Percentiles rank a stretch among this genome's conserved stretches.
Conservation (phyloP, 2,113 vertebrate genomes). For the Oostethus manadensis region DNA sequence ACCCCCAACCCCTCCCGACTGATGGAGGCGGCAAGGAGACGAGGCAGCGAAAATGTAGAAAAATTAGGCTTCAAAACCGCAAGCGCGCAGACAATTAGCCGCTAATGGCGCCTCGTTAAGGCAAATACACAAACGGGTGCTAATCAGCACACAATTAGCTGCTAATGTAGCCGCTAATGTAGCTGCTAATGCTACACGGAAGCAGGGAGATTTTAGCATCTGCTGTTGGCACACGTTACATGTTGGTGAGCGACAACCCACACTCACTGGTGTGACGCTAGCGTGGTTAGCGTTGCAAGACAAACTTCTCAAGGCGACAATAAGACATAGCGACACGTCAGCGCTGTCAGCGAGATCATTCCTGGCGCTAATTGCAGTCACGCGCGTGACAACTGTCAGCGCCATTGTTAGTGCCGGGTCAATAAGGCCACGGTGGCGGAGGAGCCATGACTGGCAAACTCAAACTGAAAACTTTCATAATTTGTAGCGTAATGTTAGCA, state of each 20-base stretch:
- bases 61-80: constrained; percentile 39
- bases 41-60: constrained; percentile 35
- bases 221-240: too few species aligned
- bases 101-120: constrained; percentile 29
- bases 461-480: too few species aligned
- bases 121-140: too few species aligned
- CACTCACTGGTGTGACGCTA: too few species aligned
- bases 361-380: constrained; percentile 61
- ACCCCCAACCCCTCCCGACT: constrained; percentile 6
- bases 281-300: too few species aligned
- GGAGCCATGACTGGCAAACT: not conserved
- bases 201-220: too few species aligned
- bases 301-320: constrained; percentile 50
- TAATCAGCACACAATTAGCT: constrained; percentile 4
- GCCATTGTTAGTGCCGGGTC: constrained; percentile 35
- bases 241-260: too few species aligned
- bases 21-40: constrained; percentile 40
- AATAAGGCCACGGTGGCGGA: constrained; percentile 32
- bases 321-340: constrained; percentile 66
- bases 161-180: not conserved
- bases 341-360: constrained; percentile 63
- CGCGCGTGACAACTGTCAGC: not conserved
- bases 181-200: not conserved
- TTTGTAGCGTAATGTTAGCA: too few species aligned
- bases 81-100: constrained; percentile 40